These are phyloP conservation scores for Torymus tubicola DNA, from an alignment of 2,888 invertebrate species.

Conservation along the genomic window DNA sequence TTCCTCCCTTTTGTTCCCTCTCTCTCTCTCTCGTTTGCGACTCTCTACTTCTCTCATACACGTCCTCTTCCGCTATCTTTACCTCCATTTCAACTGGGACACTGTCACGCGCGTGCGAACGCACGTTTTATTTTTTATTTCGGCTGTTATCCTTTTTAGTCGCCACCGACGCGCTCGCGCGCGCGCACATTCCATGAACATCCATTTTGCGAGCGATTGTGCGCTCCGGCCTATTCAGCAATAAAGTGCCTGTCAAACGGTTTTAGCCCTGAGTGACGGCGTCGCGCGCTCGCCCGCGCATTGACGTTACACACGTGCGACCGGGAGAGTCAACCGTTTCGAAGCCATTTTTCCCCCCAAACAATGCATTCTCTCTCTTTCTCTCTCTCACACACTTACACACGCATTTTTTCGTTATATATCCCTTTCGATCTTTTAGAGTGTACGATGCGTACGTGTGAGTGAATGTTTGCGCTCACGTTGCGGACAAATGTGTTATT, in stretches of 20 bases:
- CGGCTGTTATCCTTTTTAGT: constrained; percentile 39
- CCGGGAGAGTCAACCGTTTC: constrained; percentile 15
- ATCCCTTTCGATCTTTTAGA: no score
- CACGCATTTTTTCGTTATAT: no score
- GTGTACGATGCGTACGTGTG: no score
- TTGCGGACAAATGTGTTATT: constrained; percentile 36
- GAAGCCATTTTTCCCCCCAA: constrained; percentile 33
- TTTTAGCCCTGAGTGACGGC: constrained; percentile 50
- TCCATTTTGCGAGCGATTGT: constrained; percentile 49
- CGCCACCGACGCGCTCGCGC: background rate
- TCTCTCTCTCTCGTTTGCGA: background rate
- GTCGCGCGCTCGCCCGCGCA: background rate
- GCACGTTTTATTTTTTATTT: constrained; percentile 29
- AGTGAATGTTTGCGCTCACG: constrained; percentile 24
- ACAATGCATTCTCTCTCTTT: constrained; percentile 14
- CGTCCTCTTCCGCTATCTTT: background rate
- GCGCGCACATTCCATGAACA: constrained; percentile 33
- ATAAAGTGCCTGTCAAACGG: constrained; percentile 57
- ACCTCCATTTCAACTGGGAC: constrained; percentile 13
- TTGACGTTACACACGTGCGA: no score
- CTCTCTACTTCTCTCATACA: background rate
- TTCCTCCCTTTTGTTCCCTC: constrained; percentile 5
- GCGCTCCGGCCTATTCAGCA: constrained; percentile 48
- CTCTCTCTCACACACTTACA: background rate
- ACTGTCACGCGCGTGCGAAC: background rate